These are phyloP conservation scores for Empis livida DNA, from an alignment of 2,888 invertebrate species.

Conservation along the genomic window DNA sequence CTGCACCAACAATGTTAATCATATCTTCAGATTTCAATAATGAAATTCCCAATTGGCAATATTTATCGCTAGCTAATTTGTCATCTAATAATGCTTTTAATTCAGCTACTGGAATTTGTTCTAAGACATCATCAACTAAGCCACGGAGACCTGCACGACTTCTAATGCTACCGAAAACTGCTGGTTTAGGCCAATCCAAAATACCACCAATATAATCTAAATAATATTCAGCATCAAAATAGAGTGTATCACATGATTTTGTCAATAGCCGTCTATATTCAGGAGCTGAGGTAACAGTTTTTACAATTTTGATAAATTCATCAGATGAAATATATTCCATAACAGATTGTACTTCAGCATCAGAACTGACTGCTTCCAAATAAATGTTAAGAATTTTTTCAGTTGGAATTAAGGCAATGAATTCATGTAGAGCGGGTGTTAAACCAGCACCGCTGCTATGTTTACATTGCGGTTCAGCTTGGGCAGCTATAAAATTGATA, in stretches of 20 bases:
- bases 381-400: constrained; percentile 3
- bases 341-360: constrained; percentile 7
- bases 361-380: constrained; percentile 4
- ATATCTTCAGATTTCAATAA: constrained; percentile 8
- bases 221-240: constrained; percentile 9
- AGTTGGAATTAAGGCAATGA: constrained; percentile 3
- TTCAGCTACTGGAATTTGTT: constrained; percentile 5
- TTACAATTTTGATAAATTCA: constrained; percentile 5
- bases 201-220: constrained; percentile 7
- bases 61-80: constrained; percentile 6
- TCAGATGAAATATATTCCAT: constrained; percentile 8
- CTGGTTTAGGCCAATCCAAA: constrained; percentile 3
- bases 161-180: too few relatives aligned
- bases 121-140: constrained; percentile 6
- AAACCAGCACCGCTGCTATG: constrained; percentile 9
- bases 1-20: constrained; percentile 4
- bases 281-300: neutral
- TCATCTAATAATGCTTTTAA: constrained; percentile 3
- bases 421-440: constrained; percentile 4
- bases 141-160: constrained; percentile 4
- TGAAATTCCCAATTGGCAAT: constrained; percentile 4
- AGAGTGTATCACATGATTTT: constrained; percentile 7
- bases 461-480: constrained; percentile 4
- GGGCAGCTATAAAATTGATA: neutral
- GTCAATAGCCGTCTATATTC: constrained; percentile 1